phyloP scores from a whole-genome alignment of 92 coral and sea anemone genomes.

The Parazoanthus swiftii region DNA sequence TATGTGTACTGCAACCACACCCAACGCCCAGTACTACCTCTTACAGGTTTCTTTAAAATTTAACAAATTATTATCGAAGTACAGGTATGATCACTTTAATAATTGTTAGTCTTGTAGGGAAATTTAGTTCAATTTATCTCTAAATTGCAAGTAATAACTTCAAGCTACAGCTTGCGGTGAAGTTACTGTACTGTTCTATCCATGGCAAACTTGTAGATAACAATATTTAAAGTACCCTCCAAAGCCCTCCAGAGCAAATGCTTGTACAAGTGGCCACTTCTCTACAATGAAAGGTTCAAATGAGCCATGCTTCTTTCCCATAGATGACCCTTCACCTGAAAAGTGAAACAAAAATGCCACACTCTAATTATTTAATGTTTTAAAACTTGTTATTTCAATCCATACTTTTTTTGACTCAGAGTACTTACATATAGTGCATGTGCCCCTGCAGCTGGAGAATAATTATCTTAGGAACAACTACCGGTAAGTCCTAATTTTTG shows the following conservation, averaged over 20 bases:
- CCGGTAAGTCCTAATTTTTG: too few relatives aligned
- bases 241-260: slow-evolving; percentile 87
- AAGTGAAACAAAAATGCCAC: background rate
- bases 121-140: background rate
- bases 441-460: background rate
- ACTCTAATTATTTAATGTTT: background rate
- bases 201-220: background rate
- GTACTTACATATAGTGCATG: background rate
- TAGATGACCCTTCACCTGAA: slow-evolving; percentile 18
- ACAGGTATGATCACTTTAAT: too few relatives aligned
- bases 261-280: slow-evolving; percentile 90
- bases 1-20: too few relatives aligned
- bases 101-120: too few relatives aligned
- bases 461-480: background rate
- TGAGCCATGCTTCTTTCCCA: slow-evolving; percentile 45
- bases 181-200: background rate
- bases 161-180: background rate
- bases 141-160: background rate
- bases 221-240: slow-evolving; percentile 60
- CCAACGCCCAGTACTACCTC: too few relatives aligned
- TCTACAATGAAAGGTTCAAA: slow-evolving; percentile 83
- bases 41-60: too few relatives aligned
- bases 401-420: background rate
- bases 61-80: too few relatives aligned
- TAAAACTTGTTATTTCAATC: background rate